Percentiles rank a stretch among this genome's conserved stretches.
phyloP scores from a whole-genome alignment of 2,888 invertebrate genomes.

The Dinocampus coccinellae region DNA sequence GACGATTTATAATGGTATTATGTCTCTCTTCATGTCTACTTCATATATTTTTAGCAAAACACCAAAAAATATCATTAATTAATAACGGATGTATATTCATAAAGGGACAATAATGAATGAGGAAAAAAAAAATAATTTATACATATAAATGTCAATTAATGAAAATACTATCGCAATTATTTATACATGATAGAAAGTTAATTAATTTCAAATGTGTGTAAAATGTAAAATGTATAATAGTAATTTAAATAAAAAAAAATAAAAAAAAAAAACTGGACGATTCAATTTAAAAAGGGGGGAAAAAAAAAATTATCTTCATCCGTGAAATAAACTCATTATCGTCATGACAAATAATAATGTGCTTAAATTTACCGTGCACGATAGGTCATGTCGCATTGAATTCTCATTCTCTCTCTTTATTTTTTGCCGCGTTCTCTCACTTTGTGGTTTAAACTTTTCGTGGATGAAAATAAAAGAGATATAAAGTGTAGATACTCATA shows the following conservation, averaged over 20 bases:
- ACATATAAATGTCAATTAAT: no score
- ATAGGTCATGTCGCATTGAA: constrained; percentile 18
- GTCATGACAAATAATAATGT: neutral
- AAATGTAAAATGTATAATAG: no score
- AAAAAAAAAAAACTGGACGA: no score
- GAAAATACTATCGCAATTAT: no score
- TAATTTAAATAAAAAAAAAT: no score
- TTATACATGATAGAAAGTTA: no score
- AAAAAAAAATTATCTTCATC: no score
- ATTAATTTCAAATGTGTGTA: no score
- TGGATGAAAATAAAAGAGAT: constrained; percentile 17
- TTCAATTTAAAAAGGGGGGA: no score
- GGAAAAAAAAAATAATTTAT: neutral
- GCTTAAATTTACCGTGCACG: constrained; percentile 17
- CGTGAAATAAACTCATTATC: neutral
- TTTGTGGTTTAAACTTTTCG: constrained; percentile 22
- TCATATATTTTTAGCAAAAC: neutral
- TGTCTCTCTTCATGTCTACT: no score
- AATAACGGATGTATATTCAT: neutral
- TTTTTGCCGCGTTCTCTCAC: neutral
- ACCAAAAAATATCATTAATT: neutral
- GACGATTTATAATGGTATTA: neutral
- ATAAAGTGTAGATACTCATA: constrained; percentile 20
- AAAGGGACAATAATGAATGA: neutral
- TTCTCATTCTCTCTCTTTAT: constrained; percentile 10